A percentile compares a stretch with the other conserved stretches of the same genome.
Conservation (phyloP, 1,140 invertebrate genomes). For the Drosophila dunni region DNA sequence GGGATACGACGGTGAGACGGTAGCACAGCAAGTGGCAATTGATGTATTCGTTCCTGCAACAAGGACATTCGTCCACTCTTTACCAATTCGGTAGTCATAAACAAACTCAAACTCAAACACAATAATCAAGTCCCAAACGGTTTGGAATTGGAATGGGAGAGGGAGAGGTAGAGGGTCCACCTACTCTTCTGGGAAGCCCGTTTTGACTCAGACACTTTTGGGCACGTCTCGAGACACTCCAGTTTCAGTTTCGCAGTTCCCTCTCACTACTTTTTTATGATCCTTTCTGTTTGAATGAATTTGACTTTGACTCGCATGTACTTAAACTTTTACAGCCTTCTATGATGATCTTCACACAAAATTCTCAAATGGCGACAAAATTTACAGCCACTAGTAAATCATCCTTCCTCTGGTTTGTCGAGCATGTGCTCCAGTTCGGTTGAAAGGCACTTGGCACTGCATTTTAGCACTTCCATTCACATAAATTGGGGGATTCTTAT, state of each 20-base stretch:
- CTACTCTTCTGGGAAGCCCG: slow-evolving; percentile 20
- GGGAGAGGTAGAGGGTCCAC: not conserved
- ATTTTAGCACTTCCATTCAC: slow-evolving; percentile 49
- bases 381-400: slow-evolving; percentile 52
- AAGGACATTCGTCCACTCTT: slow-evolving; percentile 40
- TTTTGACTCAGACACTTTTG: slow-evolving; percentile 17
- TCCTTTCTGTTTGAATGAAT: slow-evolving; percentile 42
- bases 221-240: slow-evolving; percentile 34
- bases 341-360: slow-evolving; percentile 36
- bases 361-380: slow-evolving; percentile 35
- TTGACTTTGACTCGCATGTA: slow-evolving; percentile 14
- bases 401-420: not conserved
- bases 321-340: slow-evolving; percentile 43
- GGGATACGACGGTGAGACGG: slow-evolving; percentile 13
- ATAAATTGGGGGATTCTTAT: slow-evolving; percentile 21
- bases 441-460: slow-evolving; percentile 16
- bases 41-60: not conserved
- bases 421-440: slow-evolving; percentile 35
- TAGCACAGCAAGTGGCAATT: slow-evolving; percentile 52
- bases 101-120: slow-evolving; percentile 41
- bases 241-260: slow-evolving; percentile 27
- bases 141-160: not conserved
- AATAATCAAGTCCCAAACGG: slow-evolving; percentile 13
- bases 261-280: slow-evolving; percentile 26
- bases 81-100: slow-evolving; percentile 60